Evolutionary conservation across 2,797 vertebrate species (phyloP).

Genomic region (Mallotus villosus): DNA sequence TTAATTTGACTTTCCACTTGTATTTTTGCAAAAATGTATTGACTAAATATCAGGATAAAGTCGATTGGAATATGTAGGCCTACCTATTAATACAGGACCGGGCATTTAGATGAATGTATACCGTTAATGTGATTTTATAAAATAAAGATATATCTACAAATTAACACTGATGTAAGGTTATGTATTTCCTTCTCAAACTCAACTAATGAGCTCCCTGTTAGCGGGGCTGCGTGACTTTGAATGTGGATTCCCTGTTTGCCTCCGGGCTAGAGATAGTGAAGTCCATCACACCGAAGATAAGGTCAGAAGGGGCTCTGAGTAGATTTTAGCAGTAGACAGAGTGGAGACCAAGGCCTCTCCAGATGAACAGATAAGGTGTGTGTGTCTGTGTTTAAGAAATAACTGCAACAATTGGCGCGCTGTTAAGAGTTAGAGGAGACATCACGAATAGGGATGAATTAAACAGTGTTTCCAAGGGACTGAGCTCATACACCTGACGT

Average conservation of each 20-base stretch:
- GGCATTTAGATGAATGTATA: no score
- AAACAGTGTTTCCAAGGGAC: background rate
- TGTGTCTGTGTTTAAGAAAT: background rate
- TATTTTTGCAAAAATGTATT: background rate
- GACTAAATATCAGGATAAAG: no score
- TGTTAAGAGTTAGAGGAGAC: constrained; percentile 6
- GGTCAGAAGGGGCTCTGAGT: constrained; percentile 42
- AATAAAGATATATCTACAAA: background rate
- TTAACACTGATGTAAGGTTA: background rate
- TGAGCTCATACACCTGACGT: background rate
- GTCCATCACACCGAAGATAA: constrained; percentile 67
- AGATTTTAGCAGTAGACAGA: constrained; percentile 70
- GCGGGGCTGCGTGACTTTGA: no score
- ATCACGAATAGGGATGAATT: background rate
- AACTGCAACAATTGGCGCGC: constrained; percentile 1
- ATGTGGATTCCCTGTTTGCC: constrained; percentile 6
- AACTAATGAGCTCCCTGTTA: background rate
- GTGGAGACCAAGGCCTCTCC: constrained; percentile 75
- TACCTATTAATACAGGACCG: no score
- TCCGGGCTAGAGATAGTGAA: constrained; percentile 18
- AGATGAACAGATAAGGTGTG: constrained; percentile 65
- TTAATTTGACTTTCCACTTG: background rate
- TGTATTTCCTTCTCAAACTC: background rate
- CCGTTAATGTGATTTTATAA: background rate
- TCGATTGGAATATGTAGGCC: no score